Conservation (phyloP, 2,888 invertebrate genomes). For the Diarsia rubi region DNA sequence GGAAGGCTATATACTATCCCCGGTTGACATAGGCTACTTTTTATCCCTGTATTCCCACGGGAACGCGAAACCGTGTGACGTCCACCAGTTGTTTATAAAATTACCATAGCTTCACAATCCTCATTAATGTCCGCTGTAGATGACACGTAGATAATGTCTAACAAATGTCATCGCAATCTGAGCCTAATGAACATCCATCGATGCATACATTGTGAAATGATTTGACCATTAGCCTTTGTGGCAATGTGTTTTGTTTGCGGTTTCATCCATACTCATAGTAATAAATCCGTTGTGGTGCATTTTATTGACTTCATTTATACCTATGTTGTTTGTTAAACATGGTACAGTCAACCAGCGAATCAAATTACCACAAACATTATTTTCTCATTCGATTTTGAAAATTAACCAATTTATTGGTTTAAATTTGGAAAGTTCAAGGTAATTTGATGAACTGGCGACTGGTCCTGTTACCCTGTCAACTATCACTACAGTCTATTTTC, state of each 20-base stretch:
- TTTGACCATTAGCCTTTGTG: constrained; percentile 15
- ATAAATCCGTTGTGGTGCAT: too few relatives aligned
- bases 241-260: not conserved
- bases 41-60: too few relatives aligned
- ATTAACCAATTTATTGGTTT: too few relatives aligned
- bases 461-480: not conserved
- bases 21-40: too few relatives aligned
- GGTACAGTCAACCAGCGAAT: not conserved
- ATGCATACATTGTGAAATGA: constrained; percentile 7
- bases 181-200: not conserved
- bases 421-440: too few relatives aligned
- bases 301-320: not conserved
- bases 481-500: not conserved
- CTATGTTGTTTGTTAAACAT: not conserved
- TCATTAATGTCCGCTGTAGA: not conserved
- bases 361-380: too few relatives aligned
- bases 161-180: not conserved
- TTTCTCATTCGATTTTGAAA: too few relatives aligned
- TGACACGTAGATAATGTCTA: not conserved
- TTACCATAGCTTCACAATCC: not conserved
- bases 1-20: too few relatives aligned
- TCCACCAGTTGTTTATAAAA: too few relatives aligned
- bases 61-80: too few relatives aligned
- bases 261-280: not conserved
- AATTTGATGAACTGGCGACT: too few relatives aligned